These are phyloP conservation scores for Equus przewalskii DNA, from an alignment of 2,113 vertebrate genomes.

Conservation along the genomic window DNA sequence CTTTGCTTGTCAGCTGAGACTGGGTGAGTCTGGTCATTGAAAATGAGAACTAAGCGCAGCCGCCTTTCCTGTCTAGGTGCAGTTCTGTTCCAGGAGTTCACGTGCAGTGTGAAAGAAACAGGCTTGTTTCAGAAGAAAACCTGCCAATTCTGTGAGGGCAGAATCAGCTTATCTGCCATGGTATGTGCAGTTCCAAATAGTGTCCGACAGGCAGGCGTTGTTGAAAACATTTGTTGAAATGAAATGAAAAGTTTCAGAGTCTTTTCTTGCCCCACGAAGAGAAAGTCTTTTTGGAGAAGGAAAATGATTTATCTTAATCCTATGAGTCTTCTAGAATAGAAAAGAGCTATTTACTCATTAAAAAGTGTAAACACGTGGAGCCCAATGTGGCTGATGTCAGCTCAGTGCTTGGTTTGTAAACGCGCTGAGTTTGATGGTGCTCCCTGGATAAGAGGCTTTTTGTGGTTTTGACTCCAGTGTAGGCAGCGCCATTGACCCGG, in stretches of 20 bases:
- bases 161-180: background rate
- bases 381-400: background rate
- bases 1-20: background rate
- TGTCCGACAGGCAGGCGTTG: background rate
- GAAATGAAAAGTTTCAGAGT: background rate
- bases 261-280: background rate
- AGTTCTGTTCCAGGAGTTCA: background rate
- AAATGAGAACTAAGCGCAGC: background rate
- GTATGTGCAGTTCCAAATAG: background rate
- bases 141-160: background rate
- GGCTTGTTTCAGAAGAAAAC: background rate
- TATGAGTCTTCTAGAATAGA: background rate
- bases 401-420: background rate
- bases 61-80: background rate
- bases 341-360: background rate
- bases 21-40: background rate
- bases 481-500: background rate
- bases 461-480: background rate
- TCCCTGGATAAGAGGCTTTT: background rate
- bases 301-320: background rate
- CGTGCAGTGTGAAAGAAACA: background rate
- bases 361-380: background rate
- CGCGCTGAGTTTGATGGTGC: background rate
- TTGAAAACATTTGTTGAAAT: background rate
- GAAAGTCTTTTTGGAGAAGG: conserved; percentile 21